Conservation (phyloP, 2,797 vertebrate genomes). For the Cynopterus sphinx region DNA sequence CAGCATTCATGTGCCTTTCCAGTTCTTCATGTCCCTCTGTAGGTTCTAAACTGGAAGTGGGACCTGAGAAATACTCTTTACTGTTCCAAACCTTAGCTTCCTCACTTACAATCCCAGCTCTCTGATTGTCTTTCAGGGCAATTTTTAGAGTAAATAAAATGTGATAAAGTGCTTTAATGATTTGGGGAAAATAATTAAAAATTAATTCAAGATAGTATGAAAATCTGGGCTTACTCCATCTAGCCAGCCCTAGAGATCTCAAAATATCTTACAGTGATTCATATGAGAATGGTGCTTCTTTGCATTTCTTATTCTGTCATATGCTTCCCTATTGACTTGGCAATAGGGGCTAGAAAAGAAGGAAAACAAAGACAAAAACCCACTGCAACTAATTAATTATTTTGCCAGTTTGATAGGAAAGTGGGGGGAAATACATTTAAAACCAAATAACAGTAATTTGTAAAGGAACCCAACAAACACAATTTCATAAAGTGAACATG, state of each 20-base stretch:
- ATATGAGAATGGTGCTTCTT: not conserved
- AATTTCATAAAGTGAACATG: slow-evolving; percentile 77
- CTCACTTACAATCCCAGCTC: not conserved
- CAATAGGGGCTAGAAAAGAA: slow-evolving; percentile 36
- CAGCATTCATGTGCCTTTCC: fast-evolving
- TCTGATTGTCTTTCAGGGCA: not conserved
- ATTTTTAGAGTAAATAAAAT: slow-evolving; percentile 45
- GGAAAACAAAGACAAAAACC: slow-evolving; percentile 55
- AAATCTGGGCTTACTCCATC: slow-evolving; percentile 7
- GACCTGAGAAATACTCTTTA: fast-evolving
- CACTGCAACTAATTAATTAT: slow-evolving; percentile 55
- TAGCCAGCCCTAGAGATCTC: not conserved
- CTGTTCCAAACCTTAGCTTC: not conserved
- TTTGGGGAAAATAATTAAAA: slow-evolving; percentile 39
- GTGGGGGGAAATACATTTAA: not conserved
- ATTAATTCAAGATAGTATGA: slow-evolving; percentile 34
- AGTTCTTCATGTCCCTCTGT: not conserved
- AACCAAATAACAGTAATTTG: slow-evolving; percentile 64
- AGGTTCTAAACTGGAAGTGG: fast-evolving
- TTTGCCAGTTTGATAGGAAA: slow-evolving; percentile 28
- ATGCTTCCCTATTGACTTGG: not conserved
- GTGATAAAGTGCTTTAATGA: slow-evolving; percentile 49
- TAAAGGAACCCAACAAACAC: slow-evolving; percentile 66
- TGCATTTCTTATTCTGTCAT: not conserved
- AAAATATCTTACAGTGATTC: not conserved